Evolutionary conservation across 1,140 invertebrate species (phyloP).

Genomic region (Drosophila nannoptera): DNA sequence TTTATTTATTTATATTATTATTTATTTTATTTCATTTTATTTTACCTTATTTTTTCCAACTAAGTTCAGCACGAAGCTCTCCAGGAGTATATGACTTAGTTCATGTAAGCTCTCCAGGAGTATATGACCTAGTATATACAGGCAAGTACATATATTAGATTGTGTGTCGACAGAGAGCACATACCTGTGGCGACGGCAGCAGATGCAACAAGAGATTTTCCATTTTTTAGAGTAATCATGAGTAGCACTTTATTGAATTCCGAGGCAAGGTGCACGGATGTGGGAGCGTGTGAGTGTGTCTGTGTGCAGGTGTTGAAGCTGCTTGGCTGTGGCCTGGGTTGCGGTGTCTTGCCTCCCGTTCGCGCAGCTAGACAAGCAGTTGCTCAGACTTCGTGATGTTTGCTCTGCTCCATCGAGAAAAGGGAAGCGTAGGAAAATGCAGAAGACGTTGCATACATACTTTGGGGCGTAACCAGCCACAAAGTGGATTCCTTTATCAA

Average conservation of each 20-base stretch:
- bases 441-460: constrained; percentile 57
- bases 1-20: too few species aligned
- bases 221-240: constrained; percentile 53
- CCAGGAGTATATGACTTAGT: too few species aligned
- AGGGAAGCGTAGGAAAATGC: constrained; percentile 3
- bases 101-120: too few species aligned
- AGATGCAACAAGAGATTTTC: constrained; percentile 38
- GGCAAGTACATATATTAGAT: too few species aligned
- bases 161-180: too few species aligned
- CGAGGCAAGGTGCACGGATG: constrained; percentile 5
- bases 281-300: not conserved
- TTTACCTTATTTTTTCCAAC: too few species aligned
- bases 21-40: too few species aligned
- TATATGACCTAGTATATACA: too few species aligned
- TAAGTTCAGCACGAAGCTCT: too few species aligned
- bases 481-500: constrained; percentile 68
- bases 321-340: constrained; percentile 29
- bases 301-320: constrained; percentile 41
- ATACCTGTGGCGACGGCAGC: constrained; percentile 8
- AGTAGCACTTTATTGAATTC: constrained; percentile 68
- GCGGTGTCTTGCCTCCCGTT: constrained; percentile 33
- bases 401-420: constrained; percentile 36
- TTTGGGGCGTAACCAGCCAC: constrained; percentile 56
- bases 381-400: constrained; percentile 45
- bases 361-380: constrained; percentile 22